These are phyloP conservation scores for Peromyscus melanophrys DNA, from an alignment of 2,797 vertebrate genomes.

Conservation along the genomic window DNA sequence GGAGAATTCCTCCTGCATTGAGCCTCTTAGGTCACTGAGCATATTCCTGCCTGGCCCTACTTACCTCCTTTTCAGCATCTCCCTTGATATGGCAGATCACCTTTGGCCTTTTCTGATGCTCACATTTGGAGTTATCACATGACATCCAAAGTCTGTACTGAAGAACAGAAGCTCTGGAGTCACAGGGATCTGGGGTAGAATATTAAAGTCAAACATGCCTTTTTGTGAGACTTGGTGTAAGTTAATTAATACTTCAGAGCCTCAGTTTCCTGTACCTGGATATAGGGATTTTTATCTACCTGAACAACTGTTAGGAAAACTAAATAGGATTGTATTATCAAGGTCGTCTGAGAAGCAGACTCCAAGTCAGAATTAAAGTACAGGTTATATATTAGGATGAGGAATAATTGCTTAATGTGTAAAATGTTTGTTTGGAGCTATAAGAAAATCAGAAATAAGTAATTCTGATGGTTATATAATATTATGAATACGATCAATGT, in stretches of 20 bases:
- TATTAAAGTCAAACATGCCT: neutral
- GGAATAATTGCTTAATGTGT: neutral
- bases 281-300: neutral
- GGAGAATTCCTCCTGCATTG: neutral
- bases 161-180: neutral
- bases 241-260: neutral
- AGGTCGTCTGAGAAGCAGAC: neutral
- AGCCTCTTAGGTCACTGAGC: neutral
- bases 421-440: neutral
- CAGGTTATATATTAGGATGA: neutral
- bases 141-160: neutral
- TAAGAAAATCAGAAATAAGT: neutral
- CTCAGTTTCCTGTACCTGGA: neutral
- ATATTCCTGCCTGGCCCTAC: neutral
- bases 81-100: neutral
- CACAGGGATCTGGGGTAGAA: neutral
- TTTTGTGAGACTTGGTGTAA: neutral
- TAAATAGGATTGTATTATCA: neutral
- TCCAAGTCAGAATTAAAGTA: conserved; percentile 53
- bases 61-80: neutral
- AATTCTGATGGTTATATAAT: neutral
- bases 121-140: neutral
- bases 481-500: neutral
- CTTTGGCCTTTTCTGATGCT: neutral
- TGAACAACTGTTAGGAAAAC: conserved; percentile 1